Base-by-base conservation (phyloP, 1,140 invertebrate genomes). In the Anoplophora glabripennis region DNA sequence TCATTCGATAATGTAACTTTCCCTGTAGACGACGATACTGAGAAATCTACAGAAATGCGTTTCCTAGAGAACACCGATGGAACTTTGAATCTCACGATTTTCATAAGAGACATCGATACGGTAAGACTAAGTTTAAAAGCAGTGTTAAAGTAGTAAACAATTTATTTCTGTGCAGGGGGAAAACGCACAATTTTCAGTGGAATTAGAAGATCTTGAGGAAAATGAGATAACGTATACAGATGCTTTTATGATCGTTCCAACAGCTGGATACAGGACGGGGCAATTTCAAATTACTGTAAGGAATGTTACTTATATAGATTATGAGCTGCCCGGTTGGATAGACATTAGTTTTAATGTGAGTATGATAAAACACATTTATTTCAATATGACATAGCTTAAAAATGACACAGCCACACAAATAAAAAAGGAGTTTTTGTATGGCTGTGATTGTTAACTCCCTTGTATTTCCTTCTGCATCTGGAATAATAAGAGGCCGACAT, bases 211-310 rank as follows among this genome's bases (percentile, higher is more conserved):
- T 44, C n/a, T 71, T 46, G 76, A 74, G 38, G 15, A 28, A 15
- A 21, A 69, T 49, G 75, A 72, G 37, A 68, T 68, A 0, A 34
- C 48, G 28, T 58, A 61, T 10, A 77, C 72, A 1, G 57, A 72
- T 12, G 80, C 81, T 0, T 83, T 83, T 70, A 67, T 77, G 42
- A 72, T 84, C 14, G 76, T 81, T 14, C 83, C 82, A 0, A 72
- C 70, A 7, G 74, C 69, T 14, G 83, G 82, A 11, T 84, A 83
- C 66, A 28, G 80, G 81, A 69, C 53, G 68, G 14, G 79, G 77
- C 59, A 75, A 72, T 47, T 82, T 83, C 69, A 77, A 77, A 37
- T 77, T 82, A 68, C 75, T 76, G 81, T 83, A 3, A 45, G 70
- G 4, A 77, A 82, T 60, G 76, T 79, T 42, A 68, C 70, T 15